Conservation (phyloP, 1,140 invertebrate genomes). For the Achroia grisella region DNA sequence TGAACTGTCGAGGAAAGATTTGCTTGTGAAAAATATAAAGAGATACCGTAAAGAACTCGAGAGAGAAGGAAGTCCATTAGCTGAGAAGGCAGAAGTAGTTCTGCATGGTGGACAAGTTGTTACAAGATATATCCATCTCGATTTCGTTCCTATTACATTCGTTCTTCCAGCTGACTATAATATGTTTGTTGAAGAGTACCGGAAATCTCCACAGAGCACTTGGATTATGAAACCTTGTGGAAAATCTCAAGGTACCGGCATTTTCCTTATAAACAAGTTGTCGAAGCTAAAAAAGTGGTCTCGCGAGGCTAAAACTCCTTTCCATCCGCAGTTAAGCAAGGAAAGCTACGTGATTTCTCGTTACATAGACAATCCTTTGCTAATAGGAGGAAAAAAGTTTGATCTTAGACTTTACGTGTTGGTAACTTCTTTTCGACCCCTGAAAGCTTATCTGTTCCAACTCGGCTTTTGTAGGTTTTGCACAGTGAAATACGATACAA, state of each 20-base stretch:
- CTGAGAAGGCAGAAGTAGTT: conserved; percentile 77
- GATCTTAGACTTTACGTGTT: conserved; percentile 89
- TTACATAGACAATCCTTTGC: conserved; percentile 88
- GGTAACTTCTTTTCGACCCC: conserved; percentile 87
- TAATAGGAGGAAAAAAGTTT: conserved; percentile 92
- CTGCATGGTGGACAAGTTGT: conserved; percentile 78
- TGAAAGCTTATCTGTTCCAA: conserved; percentile 88
- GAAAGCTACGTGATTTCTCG: conserved; percentile 92
- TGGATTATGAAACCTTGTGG: conserved; percentile 97
- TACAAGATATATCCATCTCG: conserved; percentile 86
- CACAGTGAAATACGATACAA: conserved; percentile 87
- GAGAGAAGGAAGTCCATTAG: conserved; percentile 89
- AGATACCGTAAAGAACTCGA: conserved; percentile 93
- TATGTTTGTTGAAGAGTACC: conserved; percentile 96
- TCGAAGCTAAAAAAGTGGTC: conserved; percentile 92
- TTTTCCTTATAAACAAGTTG: conserved; percentile 91
- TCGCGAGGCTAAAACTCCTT: conserved; percentile 88
- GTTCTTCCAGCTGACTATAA: conserved; percentile 96
- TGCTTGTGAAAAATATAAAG: conserved; percentile 95
- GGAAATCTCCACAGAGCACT: conserved; percentile 91
- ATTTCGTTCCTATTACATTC: conserved; percentile 95
- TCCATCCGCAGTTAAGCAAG: conserved; percentile 73
- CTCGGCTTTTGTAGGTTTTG: conserved; percentile 86
- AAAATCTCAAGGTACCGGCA: conserved; percentile 89
- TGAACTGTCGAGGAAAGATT: conserved; percentile 89